Percentiles rank a stretch among this genome's conserved stretches.
Evolutionary conservation across 2,888 invertebrate species (phyloP).

Genomic region (Cecidostiba fungosa): DNA sequence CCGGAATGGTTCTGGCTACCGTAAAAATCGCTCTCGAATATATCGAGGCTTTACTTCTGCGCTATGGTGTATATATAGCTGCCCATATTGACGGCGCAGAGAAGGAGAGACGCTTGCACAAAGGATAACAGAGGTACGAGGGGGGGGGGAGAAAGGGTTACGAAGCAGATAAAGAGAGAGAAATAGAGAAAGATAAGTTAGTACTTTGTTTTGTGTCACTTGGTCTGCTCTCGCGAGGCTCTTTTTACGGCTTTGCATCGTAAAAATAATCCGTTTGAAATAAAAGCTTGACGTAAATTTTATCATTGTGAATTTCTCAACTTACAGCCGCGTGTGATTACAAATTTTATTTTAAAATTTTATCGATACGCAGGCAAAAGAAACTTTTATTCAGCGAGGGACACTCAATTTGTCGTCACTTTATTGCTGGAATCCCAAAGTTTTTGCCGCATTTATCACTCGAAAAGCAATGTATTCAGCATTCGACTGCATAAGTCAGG

Average conservation of each 20-base stretch:
- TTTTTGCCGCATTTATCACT: constrained; percentile 30
- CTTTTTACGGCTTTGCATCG: constrained; percentile 36
- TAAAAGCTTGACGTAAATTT: constrained; percentile 16
- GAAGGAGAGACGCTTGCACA: neutral
- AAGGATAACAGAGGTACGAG: constrained; percentile 11
- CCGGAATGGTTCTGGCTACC: constrained; percentile 32
- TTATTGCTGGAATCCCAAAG: constrained; percentile 18
- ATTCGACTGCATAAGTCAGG: neutral
- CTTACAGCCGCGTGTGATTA: neutral
- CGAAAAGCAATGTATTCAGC: constrained; percentile 25
- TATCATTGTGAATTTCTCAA: constrained; percentile 6
- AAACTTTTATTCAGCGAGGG: neutral
- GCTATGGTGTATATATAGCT: no score
- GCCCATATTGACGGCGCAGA: neutral
- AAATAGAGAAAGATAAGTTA: constrained; percentile 41
- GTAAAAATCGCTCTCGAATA: constrained; percentile 63
- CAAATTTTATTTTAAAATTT: neutral
- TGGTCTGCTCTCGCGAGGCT: constrained; percentile 13
- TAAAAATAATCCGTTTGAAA: constrained; percentile 37
- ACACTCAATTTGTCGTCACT: neutral
- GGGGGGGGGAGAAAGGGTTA: constrained; percentile 17
- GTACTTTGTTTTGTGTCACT: constrained; percentile 45
- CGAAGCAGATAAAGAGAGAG: neutral
- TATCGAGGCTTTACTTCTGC: constrained; percentile 52
- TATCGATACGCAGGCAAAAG: neutral